Conservation (phyloP, 2,888 invertebrate genomes). For the Ceramica pisi region DNA sequence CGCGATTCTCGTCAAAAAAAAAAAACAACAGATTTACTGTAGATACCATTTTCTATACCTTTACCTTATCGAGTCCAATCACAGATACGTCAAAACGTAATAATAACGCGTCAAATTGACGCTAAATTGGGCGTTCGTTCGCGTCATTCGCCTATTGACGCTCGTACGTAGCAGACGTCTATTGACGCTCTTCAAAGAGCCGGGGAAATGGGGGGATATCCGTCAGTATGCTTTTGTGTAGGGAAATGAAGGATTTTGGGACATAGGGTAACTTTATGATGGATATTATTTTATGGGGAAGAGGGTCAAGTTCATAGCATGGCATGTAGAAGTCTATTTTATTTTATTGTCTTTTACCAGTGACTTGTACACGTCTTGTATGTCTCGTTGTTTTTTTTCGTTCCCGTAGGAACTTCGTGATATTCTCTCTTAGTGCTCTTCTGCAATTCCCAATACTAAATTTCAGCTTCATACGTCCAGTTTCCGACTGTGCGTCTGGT, state of each 20-base stretch:
- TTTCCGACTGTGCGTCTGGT: no score
- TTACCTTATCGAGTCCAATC: constrained; percentile 28
- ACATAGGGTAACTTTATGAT: constrained; percentile 19
- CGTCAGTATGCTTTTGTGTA: constrained; percentile 45
- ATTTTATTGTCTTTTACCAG: no score
- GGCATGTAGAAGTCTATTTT: background rate
- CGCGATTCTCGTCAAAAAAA: background rate
- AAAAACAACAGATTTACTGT: constrained; percentile 19
- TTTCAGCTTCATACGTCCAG: no score
- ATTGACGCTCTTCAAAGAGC: constrained; percentile 56
- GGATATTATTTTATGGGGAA: constrained; percentile 32
- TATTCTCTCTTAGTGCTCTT: no score
- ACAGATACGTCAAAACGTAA: constrained; percentile 50
- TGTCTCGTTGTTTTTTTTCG: no score
- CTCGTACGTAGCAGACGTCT: constrained; percentile 26
- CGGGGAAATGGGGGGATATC: constrained; percentile 62
- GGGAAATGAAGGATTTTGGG: constrained; percentile 14
- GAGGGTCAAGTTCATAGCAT: background rate
- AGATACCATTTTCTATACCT: constrained; percentile 13
- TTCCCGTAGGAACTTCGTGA: no score
- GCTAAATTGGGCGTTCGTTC: constrained; percentile 56
- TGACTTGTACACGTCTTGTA: no score
- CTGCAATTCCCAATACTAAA: no score
- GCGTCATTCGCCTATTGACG: constrained; percentile 46
- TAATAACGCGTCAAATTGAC: constrained; percentile 60